These are phyloP conservation scores for Ernsta delagoae DNA, from an alignment of 2,888 invertebrate genomes.

Conservation along the genomic window DNA sequence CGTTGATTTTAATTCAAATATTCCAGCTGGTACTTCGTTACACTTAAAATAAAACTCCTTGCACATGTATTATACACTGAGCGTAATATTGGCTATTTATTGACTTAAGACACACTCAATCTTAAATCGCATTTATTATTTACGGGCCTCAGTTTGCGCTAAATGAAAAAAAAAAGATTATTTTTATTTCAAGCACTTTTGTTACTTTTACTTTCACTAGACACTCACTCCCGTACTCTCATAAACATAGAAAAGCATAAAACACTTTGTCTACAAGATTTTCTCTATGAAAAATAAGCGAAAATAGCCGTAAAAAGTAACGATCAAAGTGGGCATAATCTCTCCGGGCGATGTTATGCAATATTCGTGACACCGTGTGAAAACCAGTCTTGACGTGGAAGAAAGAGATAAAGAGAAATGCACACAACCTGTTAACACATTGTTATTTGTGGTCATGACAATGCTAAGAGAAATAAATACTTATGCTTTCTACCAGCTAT, in stretches of 20 bases:
- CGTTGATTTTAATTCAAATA: slow-evolving; percentile 14
- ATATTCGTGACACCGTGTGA: slow-evolving; percentile 27
- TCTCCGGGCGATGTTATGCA: slow-evolving; percentile 21
- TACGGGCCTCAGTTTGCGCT: too few species aligned
- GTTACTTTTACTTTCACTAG: background rate
- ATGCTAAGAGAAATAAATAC: too few species aligned
- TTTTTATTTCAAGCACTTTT: background rate
- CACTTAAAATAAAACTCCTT: background rate
- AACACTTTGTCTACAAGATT: slow-evolving; percentile 6
- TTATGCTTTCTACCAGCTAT: too few species aligned
- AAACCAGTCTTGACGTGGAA: slow-evolving; percentile 20
- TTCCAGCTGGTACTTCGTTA: background rate
- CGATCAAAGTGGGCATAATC: slow-evolving; percentile 10
- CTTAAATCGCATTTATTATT: too few species aligned
- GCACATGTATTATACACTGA: background rate
- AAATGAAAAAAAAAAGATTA: too few species aligned
- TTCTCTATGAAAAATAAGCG: background rate
- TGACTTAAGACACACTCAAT: too few species aligned
- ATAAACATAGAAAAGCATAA: background rate
- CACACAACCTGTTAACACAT: too few species aligned
- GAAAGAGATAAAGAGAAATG: background rate
- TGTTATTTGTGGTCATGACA: too few species aligned
- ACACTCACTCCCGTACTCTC: background rate
- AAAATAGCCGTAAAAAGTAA: slow-evolving; percentile 9
- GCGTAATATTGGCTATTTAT: too few species aligned